These are phyloP conservation scores for Oithona nana DNA, from an alignment of 2,888 invertebrate species.

Conservation along the genomic window DNA sequence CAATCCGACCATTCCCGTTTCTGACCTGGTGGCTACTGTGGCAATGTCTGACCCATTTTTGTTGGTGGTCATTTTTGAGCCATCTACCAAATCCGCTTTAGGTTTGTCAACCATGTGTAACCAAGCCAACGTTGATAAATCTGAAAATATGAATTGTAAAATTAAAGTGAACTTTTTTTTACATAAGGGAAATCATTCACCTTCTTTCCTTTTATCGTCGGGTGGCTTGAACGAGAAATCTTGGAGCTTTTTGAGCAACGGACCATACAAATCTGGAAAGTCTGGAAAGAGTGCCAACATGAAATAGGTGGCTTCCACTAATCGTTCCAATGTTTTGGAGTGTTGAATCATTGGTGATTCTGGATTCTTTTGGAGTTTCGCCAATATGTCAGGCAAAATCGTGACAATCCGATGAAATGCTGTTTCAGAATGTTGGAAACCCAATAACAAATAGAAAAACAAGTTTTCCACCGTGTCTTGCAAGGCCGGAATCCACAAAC, in stretches of 20 bases:
- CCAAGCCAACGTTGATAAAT: not conserved
- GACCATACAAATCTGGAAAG: constrained; percentile 8
- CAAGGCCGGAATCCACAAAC: not conserved
- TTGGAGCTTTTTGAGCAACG: not conserved
- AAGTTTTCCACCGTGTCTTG: not conserved
- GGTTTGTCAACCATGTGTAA: not conserved
- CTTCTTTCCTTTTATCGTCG: not conserved
- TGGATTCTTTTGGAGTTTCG: not conserved
- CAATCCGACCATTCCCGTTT: constrained; percentile 6
- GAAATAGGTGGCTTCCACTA: constrained; percentile 1
- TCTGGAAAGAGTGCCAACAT: constrained; percentile 1
- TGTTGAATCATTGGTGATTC: not conserved
- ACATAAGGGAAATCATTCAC: not conserved
- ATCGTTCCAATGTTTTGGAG: not conserved
- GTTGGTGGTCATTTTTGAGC: not conserved
- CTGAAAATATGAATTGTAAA: not conserved
- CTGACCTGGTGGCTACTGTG: not conserved
- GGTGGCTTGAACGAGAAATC: not conserved
- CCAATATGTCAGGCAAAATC: not conserved
- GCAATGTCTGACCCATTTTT: too few species aligned
- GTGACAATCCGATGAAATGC: constrained; percentile 2
- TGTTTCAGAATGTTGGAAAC: constrained; percentile 14
- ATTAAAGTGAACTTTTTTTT: too few species aligned
- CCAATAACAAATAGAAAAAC: constrained; percentile 10
- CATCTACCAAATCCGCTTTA: not conserved